Evolutionary conservation across 2,888 invertebrate species (phyloP), one percentile per base, ranked within the genome.

Genomic region (Sinodicranocentrus sp.): DNA sequence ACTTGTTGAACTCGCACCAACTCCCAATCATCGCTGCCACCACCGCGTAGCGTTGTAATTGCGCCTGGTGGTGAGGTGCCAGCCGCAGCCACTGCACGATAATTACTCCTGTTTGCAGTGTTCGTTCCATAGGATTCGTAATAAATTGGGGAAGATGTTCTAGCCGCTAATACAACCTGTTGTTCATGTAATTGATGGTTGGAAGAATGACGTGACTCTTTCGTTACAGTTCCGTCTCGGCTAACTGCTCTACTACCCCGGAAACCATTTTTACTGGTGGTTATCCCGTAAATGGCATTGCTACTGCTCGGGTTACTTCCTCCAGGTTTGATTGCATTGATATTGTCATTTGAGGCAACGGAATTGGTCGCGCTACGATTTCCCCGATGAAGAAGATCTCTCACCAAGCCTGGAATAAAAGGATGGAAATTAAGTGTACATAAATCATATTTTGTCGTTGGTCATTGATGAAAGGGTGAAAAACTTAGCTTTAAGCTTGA

Each of bases 1-100:
- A 88, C 88, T 86, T 85, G 86, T 67, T 88, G 84, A 84, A 86
- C 84, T 83, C 86, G 82, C 77, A 86, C 86, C 78, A 85, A 71
- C 84, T 87, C 87, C 86, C 87, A 85, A 39, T 80, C 79, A 65
- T 63, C 52, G 21, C 65, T 80, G 19, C 33, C 43, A 54, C 77
- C 68, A 28, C 63, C 33, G 33, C 33, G 33, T 5, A 28, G 33
- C 2, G 63, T 63, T 63, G 33, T 33, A 17, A 63, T 26, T 28
- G 63, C 28, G 17, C n/a, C 63, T 43, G 21, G 39, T 19, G 44
- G 1, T 19, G 43, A 63, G 63, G 28, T 25, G 33, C 33, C 10
- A 33, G 33, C 33, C 33, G 33, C 3, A 6, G 52, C 15, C 6
- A 6, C 48, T 3, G 25, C 52, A 48, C 48, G 23, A 28, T 43